A percentile compares a stretch with the other conserved stretches of the same genome.
These are phyloP conservation scores for Psix sp. DNA, from an alignment of 1,140 invertebrate genomes.

Conservation along the genomic window DNA sequence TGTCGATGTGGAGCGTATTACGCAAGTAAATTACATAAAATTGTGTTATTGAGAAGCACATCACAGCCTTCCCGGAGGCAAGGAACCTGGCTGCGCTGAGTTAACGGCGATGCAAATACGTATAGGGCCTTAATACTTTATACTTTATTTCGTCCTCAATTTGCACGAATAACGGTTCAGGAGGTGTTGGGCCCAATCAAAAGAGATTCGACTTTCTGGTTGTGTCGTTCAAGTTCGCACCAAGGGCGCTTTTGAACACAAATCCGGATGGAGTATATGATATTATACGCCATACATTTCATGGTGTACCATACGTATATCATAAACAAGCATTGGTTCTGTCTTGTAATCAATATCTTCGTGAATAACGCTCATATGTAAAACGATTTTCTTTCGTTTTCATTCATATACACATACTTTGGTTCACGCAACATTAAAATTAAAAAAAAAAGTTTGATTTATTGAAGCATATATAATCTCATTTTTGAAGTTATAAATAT, in stretches of 20 bases:
- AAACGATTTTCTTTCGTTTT: too few relatives aligned
- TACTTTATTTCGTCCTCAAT: conserved; percentile 52
- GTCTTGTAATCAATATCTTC: too few relatives aligned
- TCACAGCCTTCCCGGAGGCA: conserved; percentile 24
- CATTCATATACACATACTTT: too few relatives aligned
- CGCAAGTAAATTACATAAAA: conserved; percentile 19
- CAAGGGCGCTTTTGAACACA: conserved; percentile 19
- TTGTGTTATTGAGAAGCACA: background rate
- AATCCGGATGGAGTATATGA: background rate
- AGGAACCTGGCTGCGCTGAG: conserved; percentile 17
- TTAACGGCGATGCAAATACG: conserved; percentile 35
- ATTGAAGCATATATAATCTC: too few relatives aligned
- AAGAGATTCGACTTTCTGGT: background rate
- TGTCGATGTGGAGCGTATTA: conserved; percentile 12
- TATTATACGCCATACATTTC: background rate
- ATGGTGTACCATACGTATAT: background rate
- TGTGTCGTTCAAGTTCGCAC: conserved; percentile 3
- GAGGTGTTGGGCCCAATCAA: conserved; percentile 10
- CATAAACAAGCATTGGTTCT: too few relatives aligned
- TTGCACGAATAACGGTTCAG: conserved; percentile 36
- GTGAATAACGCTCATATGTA: too few relatives aligned
- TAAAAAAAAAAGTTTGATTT: too few relatives aligned
- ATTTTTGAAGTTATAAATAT: too few relatives aligned
- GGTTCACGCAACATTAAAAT: too few relatives aligned
- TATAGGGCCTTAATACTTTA: conserved; percentile 28